These are phyloP conservation scores for Mesorhabditis spiculigera DNA, from an alignment of 2,888 invertebrate genomes.

Conservation along the genomic window DNA sequence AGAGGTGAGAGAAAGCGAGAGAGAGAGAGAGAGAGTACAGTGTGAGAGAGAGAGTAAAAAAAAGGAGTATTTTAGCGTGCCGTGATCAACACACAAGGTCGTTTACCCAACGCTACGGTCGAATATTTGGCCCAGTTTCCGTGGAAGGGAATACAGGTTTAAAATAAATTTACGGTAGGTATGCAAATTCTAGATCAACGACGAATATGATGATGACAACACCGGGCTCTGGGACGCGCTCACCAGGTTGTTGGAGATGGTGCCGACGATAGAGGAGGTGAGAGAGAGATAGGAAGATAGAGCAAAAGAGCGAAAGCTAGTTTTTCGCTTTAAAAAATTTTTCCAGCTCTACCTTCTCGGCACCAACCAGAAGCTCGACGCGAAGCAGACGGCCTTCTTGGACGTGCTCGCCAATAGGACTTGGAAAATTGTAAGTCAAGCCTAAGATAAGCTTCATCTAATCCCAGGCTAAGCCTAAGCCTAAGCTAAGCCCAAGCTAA, in stretches of 20 bases:
- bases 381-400: background rate
- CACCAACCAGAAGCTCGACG: background rate
- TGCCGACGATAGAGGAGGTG: background rate
- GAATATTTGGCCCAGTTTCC: background rate
- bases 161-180: background rate
- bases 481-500: too few species aligned
- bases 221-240: background rate
- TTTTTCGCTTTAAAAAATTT: background rate
- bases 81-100: background rate
- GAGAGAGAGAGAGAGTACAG: background rate
- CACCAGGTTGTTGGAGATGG: background rate
- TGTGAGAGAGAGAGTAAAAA: background rate
- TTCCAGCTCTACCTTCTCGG: background rate
- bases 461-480: too few species aligned
- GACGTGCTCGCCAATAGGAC: background rate
- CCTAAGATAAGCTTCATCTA: too few species aligned
- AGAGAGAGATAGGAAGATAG: background rate
- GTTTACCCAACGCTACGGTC: background rate
- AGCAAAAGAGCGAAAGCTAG: background rate
- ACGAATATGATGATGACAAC: background rate
- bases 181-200: background rate
- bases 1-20: background rate
- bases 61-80: background rate
- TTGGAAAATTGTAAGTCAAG: too few species aligned
- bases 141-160: background rate